These are phyloP conservation scores for Oasisia sp. DNA, from an alignment of 2,888 invertebrate genomes.

Conservation along the genomic window DNA sequence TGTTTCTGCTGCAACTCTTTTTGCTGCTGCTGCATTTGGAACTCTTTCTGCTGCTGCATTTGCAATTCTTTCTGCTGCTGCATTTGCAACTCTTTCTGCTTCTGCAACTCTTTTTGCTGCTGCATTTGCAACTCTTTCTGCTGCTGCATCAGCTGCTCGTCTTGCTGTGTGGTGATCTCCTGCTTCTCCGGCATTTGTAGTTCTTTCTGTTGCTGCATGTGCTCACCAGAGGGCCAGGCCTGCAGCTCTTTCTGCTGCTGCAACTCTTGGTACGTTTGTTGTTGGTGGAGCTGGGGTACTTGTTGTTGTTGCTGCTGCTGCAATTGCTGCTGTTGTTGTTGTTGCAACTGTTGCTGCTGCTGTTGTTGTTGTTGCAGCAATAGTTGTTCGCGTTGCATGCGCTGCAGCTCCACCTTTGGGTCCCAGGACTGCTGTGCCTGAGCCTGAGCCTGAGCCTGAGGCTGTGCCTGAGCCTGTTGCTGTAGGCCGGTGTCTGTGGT, in stretches of 20 bases:
- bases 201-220: not conserved
- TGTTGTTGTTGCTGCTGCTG: not conserved
- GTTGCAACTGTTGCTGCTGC: not conserved
- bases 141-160: not conserved
- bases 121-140: not conserved
- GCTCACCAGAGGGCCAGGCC: not conserved
- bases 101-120: not conserved
- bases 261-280: not conserved
- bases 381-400: not conserved
- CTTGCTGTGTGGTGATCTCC: not conserved
- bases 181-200: not conserved
- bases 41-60: not conserved
- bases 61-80: not conserved
- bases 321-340: not conserved
- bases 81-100: not conserved
- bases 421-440: not conserved
- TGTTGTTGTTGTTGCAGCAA: not conserved
- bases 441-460: no score
- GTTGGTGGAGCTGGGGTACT: not conserved
- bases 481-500: not conserved
- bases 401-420: conserved; percentile 1
- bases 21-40: not conserved
- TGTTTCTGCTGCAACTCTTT: not conserved
- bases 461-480: not conserved
- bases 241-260: not conserved